phyloP scores from a whole-genome alignment of 2,797 vertebrate species.

The Myotis planiceps region DNA sequence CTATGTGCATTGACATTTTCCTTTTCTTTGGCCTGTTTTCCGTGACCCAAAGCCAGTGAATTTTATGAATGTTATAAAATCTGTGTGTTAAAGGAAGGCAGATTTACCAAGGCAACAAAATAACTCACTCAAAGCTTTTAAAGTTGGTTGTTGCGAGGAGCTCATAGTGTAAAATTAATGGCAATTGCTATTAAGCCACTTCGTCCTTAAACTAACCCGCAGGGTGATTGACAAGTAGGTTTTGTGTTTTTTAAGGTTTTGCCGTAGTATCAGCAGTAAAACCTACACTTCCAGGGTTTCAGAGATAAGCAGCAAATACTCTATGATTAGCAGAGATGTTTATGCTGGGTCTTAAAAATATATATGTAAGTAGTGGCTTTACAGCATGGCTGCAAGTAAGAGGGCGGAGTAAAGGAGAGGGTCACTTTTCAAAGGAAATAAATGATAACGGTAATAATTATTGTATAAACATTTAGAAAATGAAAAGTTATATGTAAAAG shows the following conservation, averaged over 20 bases:
- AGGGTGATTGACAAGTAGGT: background rate
- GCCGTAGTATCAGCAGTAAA: background rate
- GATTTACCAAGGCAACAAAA: background rate
- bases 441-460: background rate
- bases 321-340: background rate
- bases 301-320: background rate
- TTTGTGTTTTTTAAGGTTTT: background rate
- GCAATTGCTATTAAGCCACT: background rate
- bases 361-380: background rate
- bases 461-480: background rate
- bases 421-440: background rate
- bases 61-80: background rate
- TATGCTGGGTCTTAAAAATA: background rate
- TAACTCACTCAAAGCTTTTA: background rate
- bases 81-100: background rate
- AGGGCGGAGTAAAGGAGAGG: background rate
- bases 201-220: background rate
- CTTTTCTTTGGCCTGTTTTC: slow-evolving; percentile 28
- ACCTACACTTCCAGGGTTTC: background rate
- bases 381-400: background rate
- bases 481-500: background rate
- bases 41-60: background rate
- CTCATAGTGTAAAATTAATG: background rate
- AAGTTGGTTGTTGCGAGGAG: background rate
- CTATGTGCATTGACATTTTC: background rate